Evolutionary conservation across 2,888 invertebrate species (phyloP), one percentile per base, ranked within the genome.

Genomic region (Julus scanicus): DNA sequence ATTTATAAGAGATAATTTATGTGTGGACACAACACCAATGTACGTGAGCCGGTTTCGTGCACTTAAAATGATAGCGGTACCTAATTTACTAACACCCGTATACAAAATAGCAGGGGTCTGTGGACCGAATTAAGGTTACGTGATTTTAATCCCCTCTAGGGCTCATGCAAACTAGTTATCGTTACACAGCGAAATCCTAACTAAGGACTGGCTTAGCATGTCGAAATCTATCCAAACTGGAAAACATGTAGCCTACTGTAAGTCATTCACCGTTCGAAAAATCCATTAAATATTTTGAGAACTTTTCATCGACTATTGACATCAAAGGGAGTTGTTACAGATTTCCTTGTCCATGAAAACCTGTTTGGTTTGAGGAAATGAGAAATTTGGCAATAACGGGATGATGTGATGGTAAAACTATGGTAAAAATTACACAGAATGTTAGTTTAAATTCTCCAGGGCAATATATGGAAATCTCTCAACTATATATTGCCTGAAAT

Each of bases 41-140:
- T 71, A 71, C 20, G 71, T 71, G 71, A 71, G 71, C 71, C 71
- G 71, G 71, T 71, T 71, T 71, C 71, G n/a, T 5, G 71, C 29
- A 29, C 71, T 71, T 29, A 71, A 71, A 71, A 71, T 71, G 71
- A 71, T 71, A 71, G 71, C 71, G 71, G 71, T 71, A 71, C 71
- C 71, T 44, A 71, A 71, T 71, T 71, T 71, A 71, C 20, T 71
- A 20, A 71, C 71, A 71, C 71, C 71, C n/a, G 20, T 20, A 71
- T 17, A 71, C 71, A 71, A 71, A 71, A 71, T 71, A 29, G 29
- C 71, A 84, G 48, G 84, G 84, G 84, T 84, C 84, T 84, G 48
- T 84, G 84, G 84, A 84, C 84, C 44, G 48, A 44, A 84, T 84
- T 84, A 84, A 84, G 84, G 84, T 84, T 84, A 84, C 40, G 39